Evolutionary conservation across 1,140 invertebrate species (phyloP), one percentile per base, ranked within the genome.

Genomic region (Sarcophaga bullata): DNA sequence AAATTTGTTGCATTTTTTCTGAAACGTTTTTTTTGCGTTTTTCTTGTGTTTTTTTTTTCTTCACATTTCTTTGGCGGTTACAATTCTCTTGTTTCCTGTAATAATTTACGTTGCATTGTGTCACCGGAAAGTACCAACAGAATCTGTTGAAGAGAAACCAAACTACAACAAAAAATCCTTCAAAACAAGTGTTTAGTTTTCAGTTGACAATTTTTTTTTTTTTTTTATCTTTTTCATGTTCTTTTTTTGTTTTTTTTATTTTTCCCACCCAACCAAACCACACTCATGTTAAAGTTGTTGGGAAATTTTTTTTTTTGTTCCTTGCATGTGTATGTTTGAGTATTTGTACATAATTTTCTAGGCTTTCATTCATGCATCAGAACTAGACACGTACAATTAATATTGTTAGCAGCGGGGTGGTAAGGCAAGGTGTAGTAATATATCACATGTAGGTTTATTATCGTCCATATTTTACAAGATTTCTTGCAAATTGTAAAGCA

Each of bases 71-170:
- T 68, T 68, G 17, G 62, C 19, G 62, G 62, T 68, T 68, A 68
- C n/a, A 68, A 68, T 68, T 25, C 62, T 68, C 62, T 15, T 68
- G 19, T 68, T 68, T 68, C 62, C 62, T 68, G 62, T 68, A 68
- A 68, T 68, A 68, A 68, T 68, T 68, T 68, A 68, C 62, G 25
- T 37, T 25, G 62, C 19, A 25, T 19, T 68, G 62, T 68, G 62
- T 68, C 62, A 68, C 62, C 62, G 62, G 17, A 68, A 68, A 68
- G 17, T 19, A 68, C 50, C 10, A 68, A 10, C 8, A 68, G n/a
- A 8, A 68, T n/a, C n/a, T 25, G 8, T 9, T 10, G 19, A 68
- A 58, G 15, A 15, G 54, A 0, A 25, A 25, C 62, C 17, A 25
- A 68, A 15, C 54, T 11, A 58, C 54, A 68, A 68, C 15, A 68